These are phyloP conservation scores for Epirrita christyi DNA, from an alignment of 2,888 invertebrate genomes.

Conservation along the genomic window DNA sequence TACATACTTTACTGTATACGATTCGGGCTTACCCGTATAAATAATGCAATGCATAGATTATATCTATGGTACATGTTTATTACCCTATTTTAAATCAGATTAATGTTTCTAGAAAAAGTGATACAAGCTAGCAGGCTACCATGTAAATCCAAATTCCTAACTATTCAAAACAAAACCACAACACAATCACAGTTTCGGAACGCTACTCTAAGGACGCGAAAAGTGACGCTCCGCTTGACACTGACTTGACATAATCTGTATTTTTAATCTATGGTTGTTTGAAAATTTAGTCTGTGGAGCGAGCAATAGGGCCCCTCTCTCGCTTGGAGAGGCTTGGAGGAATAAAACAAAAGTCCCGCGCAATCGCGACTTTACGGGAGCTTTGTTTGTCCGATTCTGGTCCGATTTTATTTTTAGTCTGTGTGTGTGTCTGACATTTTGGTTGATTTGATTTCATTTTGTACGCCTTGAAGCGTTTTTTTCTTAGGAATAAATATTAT, in stretches of 20 bases:
- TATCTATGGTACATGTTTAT: too few relatives aligned
- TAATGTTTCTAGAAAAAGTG: too few relatives aligned
- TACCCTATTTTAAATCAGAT: too few relatives aligned
- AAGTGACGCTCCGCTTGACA: constrained; percentile 19
- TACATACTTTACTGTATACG: too few relatives aligned
- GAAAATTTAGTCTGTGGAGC: not conserved
- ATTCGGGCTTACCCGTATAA: too few relatives aligned
- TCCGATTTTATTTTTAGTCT: constrained; percentile 37
- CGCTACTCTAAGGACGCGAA: not conserved
- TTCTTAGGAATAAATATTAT: constrained; percentile 69
- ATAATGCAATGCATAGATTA: too few relatives aligned
- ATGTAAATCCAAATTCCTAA: too few relatives aligned
- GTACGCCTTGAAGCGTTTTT: constrained; percentile 77
- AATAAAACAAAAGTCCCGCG: too few relatives aligned
- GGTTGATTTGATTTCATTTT: constrained; percentile 76
- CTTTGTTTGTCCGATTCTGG: constrained; percentile 14
- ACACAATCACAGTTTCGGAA: not conserved
- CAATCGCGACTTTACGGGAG: too few relatives aligned
- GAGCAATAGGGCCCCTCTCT: too few relatives aligned
- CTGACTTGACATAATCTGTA: not conserved
- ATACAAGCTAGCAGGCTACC: too few relatives aligned
- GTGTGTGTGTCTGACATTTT: constrained; percentile 61
- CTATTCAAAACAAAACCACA: not conserved
- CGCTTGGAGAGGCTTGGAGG: too few relatives aligned
- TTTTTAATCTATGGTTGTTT: not conserved